Base-by-base conservation (phyloP, 2,113 vertebrate species). In the Eublepharis macularius region DNA sequence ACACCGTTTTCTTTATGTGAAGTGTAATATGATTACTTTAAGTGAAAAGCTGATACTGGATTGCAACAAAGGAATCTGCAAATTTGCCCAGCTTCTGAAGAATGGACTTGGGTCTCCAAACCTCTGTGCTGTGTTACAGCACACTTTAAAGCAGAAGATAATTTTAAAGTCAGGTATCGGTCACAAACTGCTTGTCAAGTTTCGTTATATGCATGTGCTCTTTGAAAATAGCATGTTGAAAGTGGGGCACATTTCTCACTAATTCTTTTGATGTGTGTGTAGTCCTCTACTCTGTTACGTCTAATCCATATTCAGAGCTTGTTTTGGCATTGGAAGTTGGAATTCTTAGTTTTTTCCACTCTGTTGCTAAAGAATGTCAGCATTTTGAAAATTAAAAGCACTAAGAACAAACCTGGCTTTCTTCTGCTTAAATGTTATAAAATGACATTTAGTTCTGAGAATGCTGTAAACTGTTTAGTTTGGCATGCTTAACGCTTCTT, bases 51-150 rank as follows among this genome's bases (percentile, higher is more conserved):
- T 89, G 39, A 73, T 93, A 4, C 36, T 85, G 88, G 88, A 89
- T 90, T 94, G 73, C 90, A 93, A 66, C 83, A 91, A 91, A 93
- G 68, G 88, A 43, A 90, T 95, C 81, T 89, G 47, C 87, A 91
- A 93, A 91, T 83, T 90, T 77, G 78, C 74, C 73, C 88, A 89
- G 80, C 89, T 94, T 85, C 84, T 91, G 60, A 91, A 88, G 81
- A 90, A 24, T 83, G 76, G 86, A 83, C 86, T 92, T 90, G 39
- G 73, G 75, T 91, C 81, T 85, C 72, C 91, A 85, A 84, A 84
- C 6, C 14, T 88, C 6, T 68, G 73, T 80, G 26, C 76, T 72
- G 77, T 87, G 29, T 82, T 92, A 16, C 74, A 88, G 34, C 26
- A n/a, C 43, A 10, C 72, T 84, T 93, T 86, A 86, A 86, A 92